These are phyloP conservation scores for Dolichotis patagonum DNA, from an alignment of 2,113 vertebrate genomes.

Conservation along the genomic window DNA sequence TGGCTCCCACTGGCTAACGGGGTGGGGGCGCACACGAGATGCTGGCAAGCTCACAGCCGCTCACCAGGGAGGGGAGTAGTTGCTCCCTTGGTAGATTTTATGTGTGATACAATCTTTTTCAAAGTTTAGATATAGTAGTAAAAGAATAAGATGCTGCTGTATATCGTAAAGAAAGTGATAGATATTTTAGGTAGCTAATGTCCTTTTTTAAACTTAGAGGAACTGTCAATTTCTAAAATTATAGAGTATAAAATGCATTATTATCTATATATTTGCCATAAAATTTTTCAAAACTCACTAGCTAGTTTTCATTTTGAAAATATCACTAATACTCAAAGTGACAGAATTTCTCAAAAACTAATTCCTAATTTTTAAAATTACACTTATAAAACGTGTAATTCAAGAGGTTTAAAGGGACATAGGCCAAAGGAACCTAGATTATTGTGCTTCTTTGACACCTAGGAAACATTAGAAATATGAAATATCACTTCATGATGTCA, in stretches of 20 bases:
- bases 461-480: not conserved
- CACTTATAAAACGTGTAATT: not conserved
- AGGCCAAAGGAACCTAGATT: not conserved
- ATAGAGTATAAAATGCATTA: not conserved
- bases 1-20: no score
- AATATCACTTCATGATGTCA: not conserved
- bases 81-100: not conserved
- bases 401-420: not conserved
- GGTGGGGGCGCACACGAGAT: no score
- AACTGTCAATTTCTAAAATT: not conserved
- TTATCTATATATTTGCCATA: not conserved
- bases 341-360: not conserved
- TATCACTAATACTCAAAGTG: not conserved
- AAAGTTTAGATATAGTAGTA: not conserved
- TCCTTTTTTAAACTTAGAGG: not conserved
- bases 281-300: not conserved
- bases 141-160: not conserved
- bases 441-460: not conserved
- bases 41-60: no score
- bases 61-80: no score
- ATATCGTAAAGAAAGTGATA: not conserved
- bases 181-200: not conserved
- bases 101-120: not conserved
- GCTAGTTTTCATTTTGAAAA: not conserved
- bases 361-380: constrained; percentile 1